Percentiles rank a stretch among this genome's conserved stretches.
Evolutionary conservation across 2,888 invertebrate genomes (phyloP).

Genomic region (Trachelus tabidus): DNA sequence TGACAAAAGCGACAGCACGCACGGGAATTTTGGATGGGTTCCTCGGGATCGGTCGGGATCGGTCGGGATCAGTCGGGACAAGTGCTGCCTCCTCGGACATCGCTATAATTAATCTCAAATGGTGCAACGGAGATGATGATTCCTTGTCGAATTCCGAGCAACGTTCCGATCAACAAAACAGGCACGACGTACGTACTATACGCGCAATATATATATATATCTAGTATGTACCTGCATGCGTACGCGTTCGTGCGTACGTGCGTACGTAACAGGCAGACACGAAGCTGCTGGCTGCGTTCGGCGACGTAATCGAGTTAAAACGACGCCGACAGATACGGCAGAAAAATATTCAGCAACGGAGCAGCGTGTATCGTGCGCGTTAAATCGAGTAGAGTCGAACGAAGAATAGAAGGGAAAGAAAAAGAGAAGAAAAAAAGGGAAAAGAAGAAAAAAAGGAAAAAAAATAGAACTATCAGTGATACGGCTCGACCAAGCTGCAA

Average conservation of each 20-base stretch:
- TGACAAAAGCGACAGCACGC: conserved; percentile 15
- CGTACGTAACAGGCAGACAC: conserved; percentile 13
- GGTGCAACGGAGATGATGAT: conserved; percentile 18
- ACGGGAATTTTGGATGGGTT: conserved; percentile 8
- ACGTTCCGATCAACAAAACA: conserved; percentile 15
- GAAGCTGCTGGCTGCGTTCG: conserved; percentile 11
- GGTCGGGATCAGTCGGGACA: conserved; percentile 5
- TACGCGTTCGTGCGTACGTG: conserved; percentile 4
- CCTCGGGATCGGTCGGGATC: background rate
- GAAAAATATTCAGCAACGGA: no score
- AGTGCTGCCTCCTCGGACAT: conserved; percentile 23
- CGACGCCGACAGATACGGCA: no score
- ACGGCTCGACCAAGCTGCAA: no score
- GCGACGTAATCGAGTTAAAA: no score
- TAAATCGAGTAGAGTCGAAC: background rate
- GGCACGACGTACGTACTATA: background rate
- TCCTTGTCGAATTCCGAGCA: conserved; percentile 14
- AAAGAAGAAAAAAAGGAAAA: background rate
- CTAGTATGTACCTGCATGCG: background rate
- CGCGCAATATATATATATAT: background rate
- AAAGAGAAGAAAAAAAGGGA: background rate
- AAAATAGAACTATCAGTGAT: no score
- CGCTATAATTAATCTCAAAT: conserved; percentile 16
- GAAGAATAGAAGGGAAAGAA: background rate
- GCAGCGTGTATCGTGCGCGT: conserved; percentile 9